A percentile compares a stretch with the other conserved stretches of the same genome.
These are phyloP conservation scores for Oasisia sp. DNA, from an alignment of 2,888 invertebrate genomes.

Conservation along the genomic window DNA sequence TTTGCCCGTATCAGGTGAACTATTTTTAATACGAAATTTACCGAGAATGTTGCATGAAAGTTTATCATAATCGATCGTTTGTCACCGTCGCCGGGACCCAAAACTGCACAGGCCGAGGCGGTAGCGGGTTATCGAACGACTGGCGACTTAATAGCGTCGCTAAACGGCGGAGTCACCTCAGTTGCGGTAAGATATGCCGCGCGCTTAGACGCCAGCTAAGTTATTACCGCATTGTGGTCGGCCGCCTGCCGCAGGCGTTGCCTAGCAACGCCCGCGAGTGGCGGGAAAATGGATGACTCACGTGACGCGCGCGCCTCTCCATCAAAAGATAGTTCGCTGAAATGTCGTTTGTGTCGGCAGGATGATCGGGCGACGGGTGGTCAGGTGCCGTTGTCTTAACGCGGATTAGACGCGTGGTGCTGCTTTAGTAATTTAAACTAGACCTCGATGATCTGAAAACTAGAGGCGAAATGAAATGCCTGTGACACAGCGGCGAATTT, in stretches of 20 bases:
- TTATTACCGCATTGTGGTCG: slow-evolving; percentile 14
- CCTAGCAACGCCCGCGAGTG: background rate
- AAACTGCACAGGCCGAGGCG: background rate
- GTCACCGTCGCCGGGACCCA: background rate
- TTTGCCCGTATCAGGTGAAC: background rate
- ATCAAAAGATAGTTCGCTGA: background rate
- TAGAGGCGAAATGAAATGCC: background rate
- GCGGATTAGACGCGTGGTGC: background rate
- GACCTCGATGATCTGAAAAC: background rate
- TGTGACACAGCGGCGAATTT: background rate
- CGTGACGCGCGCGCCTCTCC: background rate
- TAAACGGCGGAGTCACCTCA: background rate
- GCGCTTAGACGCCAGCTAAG: background rate
- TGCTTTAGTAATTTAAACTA: background rate
- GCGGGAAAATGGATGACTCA: slow-evolving; percentile 3
- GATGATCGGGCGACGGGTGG: background rate
- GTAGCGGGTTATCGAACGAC: background rate
- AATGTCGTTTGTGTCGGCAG: background rate
- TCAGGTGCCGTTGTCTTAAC: background rate
- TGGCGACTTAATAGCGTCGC: background rate
- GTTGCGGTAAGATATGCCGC: background rate
- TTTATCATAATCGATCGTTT: background rate
- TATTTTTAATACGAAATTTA: background rate
- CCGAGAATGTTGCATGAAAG: background rate
- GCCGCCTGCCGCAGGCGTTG: background rate